Conservation (phyloP, 2,888 invertebrate species). For the Gastrophysa polygoni region DNA sequence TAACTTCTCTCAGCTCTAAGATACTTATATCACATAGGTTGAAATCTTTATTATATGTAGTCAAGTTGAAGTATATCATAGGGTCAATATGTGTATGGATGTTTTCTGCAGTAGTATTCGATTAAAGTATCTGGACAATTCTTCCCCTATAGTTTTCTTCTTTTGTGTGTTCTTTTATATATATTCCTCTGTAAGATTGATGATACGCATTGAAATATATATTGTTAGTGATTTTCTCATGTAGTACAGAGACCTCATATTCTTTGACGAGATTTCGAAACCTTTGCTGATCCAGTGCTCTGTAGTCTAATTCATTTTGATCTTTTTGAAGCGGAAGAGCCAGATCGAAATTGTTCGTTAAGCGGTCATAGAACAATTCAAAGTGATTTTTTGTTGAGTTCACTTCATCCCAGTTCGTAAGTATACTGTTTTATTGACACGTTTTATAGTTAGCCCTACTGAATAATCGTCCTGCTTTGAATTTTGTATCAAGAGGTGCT, state of each 20-base stretch:
- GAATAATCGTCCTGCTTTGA: not conserved
- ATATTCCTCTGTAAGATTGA: not conserved
- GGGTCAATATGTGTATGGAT: not conserved
- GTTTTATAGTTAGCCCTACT: not conserved
- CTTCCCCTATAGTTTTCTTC: not conserved
- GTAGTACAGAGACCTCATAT: slow-evolving; percentile 3
- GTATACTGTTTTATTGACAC: not conserved
- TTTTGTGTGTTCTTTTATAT: not conserved
- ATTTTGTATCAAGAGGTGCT: not conserved
- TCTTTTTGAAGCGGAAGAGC: not conserved
- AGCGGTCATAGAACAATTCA: not conserved
- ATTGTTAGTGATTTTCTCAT: slow-evolving; percentile 2
- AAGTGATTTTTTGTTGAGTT: not conserved
- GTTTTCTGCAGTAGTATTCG: not conserved
- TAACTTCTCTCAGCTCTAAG: not conserved
- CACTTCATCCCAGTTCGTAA: not conserved
- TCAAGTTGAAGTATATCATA: not conserved
- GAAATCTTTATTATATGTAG: not conserved
- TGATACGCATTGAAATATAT: slow-evolving; percentile 3
- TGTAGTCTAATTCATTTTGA: slow-evolving; percentile 1
- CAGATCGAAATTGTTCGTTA: not conserved
- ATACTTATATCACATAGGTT: not conserved
- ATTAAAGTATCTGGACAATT: not conserved
- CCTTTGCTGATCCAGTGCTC: slow-evolving; percentile 3
- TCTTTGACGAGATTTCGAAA: slow-evolving; percentile 4